These are phyloP conservation scores for Rhagoletis zephyria DNA, from an alignment of 1,140 invertebrate species.

Conservation along the genomic window DNA sequence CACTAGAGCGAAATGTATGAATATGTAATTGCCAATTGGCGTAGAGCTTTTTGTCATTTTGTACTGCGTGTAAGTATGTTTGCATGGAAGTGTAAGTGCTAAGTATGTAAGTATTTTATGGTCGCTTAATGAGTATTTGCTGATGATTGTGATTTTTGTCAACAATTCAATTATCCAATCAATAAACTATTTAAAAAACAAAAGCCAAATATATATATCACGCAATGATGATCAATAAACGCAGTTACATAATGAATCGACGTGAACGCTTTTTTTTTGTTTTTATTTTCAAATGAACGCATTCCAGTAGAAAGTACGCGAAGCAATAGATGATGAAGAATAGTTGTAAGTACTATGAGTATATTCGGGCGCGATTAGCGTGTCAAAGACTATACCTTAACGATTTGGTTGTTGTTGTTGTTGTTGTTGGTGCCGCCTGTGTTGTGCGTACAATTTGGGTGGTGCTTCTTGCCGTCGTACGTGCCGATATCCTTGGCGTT, in stretches of 20 bases:
- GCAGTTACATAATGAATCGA: constrained; percentile 19
- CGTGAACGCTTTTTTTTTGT: too few relatives aligned
- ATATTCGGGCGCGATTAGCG: neutral
- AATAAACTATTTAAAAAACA: neutral
- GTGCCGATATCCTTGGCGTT: constrained; percentile 60
- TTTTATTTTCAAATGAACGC: constrained; percentile 15
- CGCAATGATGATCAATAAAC: constrained; percentile 1
- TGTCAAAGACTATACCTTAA: constrained; percentile 45
- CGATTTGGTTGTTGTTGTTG: constrained; percentile 49
- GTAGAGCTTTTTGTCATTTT: too few relatives aligned
- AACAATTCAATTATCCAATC: constrained; percentile 38
- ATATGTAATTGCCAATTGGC: neutral
- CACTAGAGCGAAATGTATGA: neutral
- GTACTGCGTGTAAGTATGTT: neutral
- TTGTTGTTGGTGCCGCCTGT: constrained; percentile 29
- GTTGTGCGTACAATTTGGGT: constrained; percentile 45
- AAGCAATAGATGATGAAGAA: constrained; percentile 23
- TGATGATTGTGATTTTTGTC: neutral
- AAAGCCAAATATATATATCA: constrained; percentile 12
- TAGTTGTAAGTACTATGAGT: neutral
- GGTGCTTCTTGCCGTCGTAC: constrained; percentile 21
- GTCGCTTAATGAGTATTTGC: neutral
- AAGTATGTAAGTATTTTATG: neutral
- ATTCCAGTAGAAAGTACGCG: constrained; percentile 1
- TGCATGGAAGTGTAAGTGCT: neutral